These are phyloP conservation scores for Pipa parva DNA, from an alignment of 2,113 vertebrate species.

Conservation along the genomic window DNA sequence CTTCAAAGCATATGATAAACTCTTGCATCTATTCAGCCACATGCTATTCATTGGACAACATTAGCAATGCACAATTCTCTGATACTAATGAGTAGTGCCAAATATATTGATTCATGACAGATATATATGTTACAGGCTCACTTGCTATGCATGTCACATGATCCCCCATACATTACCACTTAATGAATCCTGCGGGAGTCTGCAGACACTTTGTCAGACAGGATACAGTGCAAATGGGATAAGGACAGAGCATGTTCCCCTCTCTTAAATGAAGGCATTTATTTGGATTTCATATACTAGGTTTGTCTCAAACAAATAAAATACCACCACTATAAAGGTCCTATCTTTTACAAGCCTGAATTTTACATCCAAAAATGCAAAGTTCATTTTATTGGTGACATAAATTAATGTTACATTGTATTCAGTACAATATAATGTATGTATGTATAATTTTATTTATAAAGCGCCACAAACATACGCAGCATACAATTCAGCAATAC, in stretches of 20 bases:
- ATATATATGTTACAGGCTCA: not conserved
- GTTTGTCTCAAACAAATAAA: slow-evolving; percentile 11
- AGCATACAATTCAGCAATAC: too few relatives aligned
- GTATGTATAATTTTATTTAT: too few relatives aligned
- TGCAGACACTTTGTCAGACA: slow-evolving; percentile 9
- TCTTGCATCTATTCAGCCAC: not conserved
- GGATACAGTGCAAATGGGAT: not conserved
- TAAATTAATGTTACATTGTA: too few relatives aligned
- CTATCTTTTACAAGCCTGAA: not conserved
- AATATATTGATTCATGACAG: slow-evolving; percentile 23
- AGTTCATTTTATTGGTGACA: too few relatives aligned
- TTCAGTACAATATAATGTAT: too few relatives aligned
- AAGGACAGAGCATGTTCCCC: not conserved
- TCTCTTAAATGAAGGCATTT: not conserved
- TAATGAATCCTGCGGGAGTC: not conserved
- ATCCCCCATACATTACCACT: slow-evolving; percentile 2
- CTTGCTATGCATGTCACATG: not conserved
- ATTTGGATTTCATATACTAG: not conserved
- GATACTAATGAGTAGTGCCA: not conserved
- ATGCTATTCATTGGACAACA: slow-evolving; percentile 1
- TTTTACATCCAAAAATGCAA: not conserved
- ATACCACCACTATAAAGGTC: slow-evolving; percentile 10
- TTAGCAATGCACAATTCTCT: slow-evolving; percentile 3
- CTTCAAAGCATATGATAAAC: not conserved
- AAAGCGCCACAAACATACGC: too few relatives aligned